Conservation (phyloP, 1,140 invertebrate genomes). For the Spodoptera litura region DNA sequence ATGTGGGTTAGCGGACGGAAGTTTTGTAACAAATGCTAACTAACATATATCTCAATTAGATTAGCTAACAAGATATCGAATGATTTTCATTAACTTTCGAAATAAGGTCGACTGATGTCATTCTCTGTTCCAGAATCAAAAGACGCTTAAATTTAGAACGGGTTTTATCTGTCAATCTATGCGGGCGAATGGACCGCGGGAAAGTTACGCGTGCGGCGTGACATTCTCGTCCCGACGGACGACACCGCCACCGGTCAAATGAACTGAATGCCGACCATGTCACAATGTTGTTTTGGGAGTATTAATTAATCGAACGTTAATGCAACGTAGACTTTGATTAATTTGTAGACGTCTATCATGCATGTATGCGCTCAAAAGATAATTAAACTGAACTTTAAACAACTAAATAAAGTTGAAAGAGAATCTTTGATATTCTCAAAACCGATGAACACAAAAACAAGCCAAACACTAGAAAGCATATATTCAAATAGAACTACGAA, state of each 20-base stretch:
- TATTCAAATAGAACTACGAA: constrained; percentile 40
- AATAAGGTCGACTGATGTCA: constrained; percentile 40
- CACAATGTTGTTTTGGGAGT: constrained; percentile 23
- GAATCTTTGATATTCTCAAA: neutral
- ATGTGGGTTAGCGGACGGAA: constrained; percentile 34
- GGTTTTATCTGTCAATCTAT: constrained; percentile 46
- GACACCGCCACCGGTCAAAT: constrained; percentile 33
- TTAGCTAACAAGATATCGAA: constrained; percentile 10
- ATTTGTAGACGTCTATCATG: neutral
- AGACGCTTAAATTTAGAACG: constrained; percentile 37
- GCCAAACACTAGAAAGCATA: constrained; percentile 15
- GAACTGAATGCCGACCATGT: constrained; percentile 22
- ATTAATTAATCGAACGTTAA: constrained; percentile 40
- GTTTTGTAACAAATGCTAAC: constrained; percentile 41
- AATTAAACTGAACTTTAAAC: too few relatives aligned
- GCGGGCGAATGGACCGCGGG: constrained; percentile 26
- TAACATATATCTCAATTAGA: constrained; percentile 40
- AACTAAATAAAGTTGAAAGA: too few relatives aligned
- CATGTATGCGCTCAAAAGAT: too few relatives aligned
- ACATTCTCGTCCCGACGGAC: constrained; percentile 31
- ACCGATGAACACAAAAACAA: neutral
- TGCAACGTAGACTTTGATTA: constrained; percentile 20
- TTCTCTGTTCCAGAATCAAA: constrained; percentile 34
- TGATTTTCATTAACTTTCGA: constrained; percentile 34
- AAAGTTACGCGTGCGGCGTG: constrained; percentile 30